Evolutionary conservation across 2,113 vertebrate genomes (phyloP).

Genomic region (Girardinichthys multiradiatus): DNA sequence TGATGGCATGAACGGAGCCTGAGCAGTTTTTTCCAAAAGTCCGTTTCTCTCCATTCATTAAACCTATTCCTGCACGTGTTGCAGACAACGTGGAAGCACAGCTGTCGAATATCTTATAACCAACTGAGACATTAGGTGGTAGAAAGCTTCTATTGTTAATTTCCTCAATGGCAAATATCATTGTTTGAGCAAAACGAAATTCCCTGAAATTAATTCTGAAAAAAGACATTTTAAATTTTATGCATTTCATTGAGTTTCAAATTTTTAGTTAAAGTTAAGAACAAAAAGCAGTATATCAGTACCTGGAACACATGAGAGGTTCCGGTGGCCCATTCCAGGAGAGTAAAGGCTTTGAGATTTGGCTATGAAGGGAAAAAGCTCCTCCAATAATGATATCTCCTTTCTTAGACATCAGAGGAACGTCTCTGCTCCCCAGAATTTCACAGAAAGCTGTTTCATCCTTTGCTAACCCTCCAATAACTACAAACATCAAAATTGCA

Average conservation of each 20-base stretch:
- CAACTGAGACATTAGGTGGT: conserved; percentile 77
- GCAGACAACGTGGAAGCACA: conserved; percentile 76
- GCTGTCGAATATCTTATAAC: conserved; percentile 80
- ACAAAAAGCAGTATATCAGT: neutral
- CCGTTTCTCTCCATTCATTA: conserved; percentile 70
- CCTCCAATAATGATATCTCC: conserved; percentile 78
- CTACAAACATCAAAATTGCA: conserved; percentile 42
- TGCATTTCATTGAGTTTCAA: neutral
- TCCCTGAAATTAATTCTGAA: conserved; percentile 79
- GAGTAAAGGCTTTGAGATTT: conserved; percentile 51
- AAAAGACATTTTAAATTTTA: neutral
- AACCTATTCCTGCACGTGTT: conserved; percentile 70
- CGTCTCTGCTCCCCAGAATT: conserved; percentile 67
- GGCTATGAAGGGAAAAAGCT: conserved; percentile 74
- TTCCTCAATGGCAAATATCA: conserved; percentile 82
- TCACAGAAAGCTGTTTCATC: conserved; percentile 55
- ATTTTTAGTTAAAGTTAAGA: neutral
- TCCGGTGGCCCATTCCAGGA: conserved; percentile 62
- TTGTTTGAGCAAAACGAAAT: conserved; percentile 78
- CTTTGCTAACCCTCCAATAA: conserved; percentile 35
- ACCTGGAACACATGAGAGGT: conserved; percentile 73
- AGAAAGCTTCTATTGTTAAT: conserved; percentile 78
- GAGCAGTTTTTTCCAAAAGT: conserved; percentile 50
- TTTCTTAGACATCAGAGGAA: conserved; percentile 68
- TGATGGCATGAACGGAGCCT: conserved; percentile 73